phyloP scores from a whole-genome alignment of 1,140 invertebrate genomes.

The Drosophila nannoptera region DNA sequence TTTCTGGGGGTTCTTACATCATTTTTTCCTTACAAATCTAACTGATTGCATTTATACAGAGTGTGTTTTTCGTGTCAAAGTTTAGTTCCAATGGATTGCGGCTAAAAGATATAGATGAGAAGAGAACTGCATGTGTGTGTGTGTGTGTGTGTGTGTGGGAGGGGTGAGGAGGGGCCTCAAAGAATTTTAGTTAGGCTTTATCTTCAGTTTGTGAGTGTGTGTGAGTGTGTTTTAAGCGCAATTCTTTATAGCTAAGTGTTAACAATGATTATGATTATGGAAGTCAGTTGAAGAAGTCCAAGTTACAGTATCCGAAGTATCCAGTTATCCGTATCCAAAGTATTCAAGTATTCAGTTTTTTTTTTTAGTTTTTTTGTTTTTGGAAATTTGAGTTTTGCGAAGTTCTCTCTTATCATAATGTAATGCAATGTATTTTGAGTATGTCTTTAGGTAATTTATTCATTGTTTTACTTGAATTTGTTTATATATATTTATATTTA shows the following conservation, averaged over 20 bases:
- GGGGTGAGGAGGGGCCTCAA: too few species aligned
- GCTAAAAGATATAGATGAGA: constrained; percentile 19
- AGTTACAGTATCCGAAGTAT: constrained; percentile 13
- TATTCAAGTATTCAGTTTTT: background rate
- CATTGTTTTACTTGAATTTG: constrained; percentile 25
- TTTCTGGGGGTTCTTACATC: constrained; percentile 16
- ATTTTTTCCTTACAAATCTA: constrained; percentile 67
- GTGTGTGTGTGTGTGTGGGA: background rate
- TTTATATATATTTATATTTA: constrained; percentile 39
- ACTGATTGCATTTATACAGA: constrained; percentile 79
- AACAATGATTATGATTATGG: constrained; percentile 77
- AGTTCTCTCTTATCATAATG: constrained; percentile 44
- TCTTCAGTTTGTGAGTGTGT: background rate
- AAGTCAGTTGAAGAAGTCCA: constrained; percentile 74
- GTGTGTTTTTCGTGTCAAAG: constrained; percentile 51
- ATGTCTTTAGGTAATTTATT: constrained; percentile 47
- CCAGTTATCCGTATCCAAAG: constrained; percentile 24
- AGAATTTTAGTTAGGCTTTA: too few species aligned
- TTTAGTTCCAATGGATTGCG: constrained; percentile 23
- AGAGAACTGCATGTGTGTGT: constrained; percentile 6
- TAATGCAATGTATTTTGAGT: constrained; percentile 49
- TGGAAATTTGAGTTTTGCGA: constrained; percentile 39
- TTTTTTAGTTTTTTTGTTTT: constrained; percentile 21
- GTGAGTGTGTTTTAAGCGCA: constrained; percentile 54
- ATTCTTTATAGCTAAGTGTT: constrained; percentile 75